Base-by-base conservation (phyloP, 2,888 invertebrate genomes). In the Agrilus mali region DNA sequence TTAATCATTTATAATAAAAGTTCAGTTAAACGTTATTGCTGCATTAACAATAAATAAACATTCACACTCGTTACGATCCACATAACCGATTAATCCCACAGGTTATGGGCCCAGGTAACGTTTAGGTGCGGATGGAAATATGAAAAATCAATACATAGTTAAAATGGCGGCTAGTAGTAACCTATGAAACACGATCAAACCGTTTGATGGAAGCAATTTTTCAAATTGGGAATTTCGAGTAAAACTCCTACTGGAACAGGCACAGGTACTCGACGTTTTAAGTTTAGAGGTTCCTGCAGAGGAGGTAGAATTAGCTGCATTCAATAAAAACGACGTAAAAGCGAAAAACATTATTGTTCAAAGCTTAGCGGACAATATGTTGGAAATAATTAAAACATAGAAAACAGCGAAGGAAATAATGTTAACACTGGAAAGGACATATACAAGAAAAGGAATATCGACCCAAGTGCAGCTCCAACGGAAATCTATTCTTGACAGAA, bases 341-440 rank as follows among this genome's bases (percentile, higher is more conserved):
- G 51, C 49, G 1, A 41, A 47, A 36, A 47, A 44, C 17, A 47
- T 53, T 12, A 47, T 52, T 16, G 50, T 52, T 14, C 47, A 49
- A 36, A 46, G 47, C 37, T 34, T 50, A 10, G 34, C 42, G 13
- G 50, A 53, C 34, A 50, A 47, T 35, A 41, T 50, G 16, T 39
- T 53, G n/a, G 50, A 51, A 48, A 34, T 44, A 12, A 46, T 53
- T 8, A 53, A 50, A 47, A 38, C 34, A 22, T 47, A 49, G 22
- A 47, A 36, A 32, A 52, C 50, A n/a, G 50, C 53, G 33, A 49
- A 45, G 41, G 45, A 53, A 45, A 49, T 53, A 2, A 41, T 47
- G 40, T 20, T 40, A n/a, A 38, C 46, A 8, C 36, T 47, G n/a
- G 41, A 35, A 13, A 33, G 10, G 20, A 45, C 47, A n/a, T 42